Conservation (phyloP, 2,888 invertebrate genomes). For the Tyria jacobaeae region DNA sequence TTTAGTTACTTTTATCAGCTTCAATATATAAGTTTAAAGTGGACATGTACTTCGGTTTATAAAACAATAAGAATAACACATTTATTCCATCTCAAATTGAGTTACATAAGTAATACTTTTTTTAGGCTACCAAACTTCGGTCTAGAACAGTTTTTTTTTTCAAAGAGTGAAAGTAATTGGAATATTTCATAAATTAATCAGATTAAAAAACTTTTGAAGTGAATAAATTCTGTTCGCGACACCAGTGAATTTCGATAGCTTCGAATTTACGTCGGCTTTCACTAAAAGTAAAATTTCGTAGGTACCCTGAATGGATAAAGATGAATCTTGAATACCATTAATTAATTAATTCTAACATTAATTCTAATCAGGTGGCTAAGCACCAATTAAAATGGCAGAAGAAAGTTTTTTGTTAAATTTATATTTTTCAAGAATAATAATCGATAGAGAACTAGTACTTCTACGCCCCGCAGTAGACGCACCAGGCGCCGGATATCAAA, state of each 20-base stretch:
- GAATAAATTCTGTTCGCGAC: slow-evolving; percentile 49
- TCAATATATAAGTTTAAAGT: neutral
- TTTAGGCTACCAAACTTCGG: slow-evolving; percentile 2
- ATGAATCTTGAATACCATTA: slow-evolving; percentile 23
- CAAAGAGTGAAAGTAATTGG: slow-evolving; percentile 38
- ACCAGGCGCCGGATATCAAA: too few species aligned
- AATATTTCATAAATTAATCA: slow-evolving; percentile 56
- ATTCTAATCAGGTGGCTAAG: too few species aligned
- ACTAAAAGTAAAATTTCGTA: slow-evolving; percentile 31
- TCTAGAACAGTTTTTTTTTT: neutral
- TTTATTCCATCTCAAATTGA: neutral
- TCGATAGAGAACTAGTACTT: too few species aligned
- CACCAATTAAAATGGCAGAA: too few species aligned
- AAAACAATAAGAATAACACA: neutral
- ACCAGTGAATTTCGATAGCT: slow-evolving; percentile 42
- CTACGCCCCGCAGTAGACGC: too few species aligned
- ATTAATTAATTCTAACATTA: too few species aligned
- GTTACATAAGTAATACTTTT: neutral
- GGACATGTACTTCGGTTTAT: neutral
- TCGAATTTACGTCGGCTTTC: slow-evolving; percentile 47
- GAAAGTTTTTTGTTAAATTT: too few species aligned
- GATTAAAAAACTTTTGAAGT: slow-evolving; percentile 57
- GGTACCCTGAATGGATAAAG: slow-evolving; percentile 39
- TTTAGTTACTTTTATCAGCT: slow-evolving; percentile 5
- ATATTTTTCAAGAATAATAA: too few species aligned